These are phyloP conservation scores for Gadopsis marmoratus DNA, from an alignment of 2,797 vertebrate genomes.

Conservation along the genomic window DNA sequence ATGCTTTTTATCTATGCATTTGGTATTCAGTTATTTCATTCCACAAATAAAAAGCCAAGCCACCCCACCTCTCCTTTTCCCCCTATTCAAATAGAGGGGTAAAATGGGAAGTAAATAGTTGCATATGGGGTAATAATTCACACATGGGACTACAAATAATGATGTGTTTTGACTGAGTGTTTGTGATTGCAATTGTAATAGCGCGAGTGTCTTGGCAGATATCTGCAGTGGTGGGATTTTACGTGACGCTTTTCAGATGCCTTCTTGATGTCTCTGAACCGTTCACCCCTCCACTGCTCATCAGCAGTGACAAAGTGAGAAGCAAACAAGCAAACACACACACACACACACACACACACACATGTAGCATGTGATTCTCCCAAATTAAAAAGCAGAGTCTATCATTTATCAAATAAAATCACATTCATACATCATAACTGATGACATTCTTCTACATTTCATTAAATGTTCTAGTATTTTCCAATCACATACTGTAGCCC, in stretches of 20 bases:
- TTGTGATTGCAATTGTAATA: conserved; percentile 74
- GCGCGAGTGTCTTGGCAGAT: conserved; percentile 63
- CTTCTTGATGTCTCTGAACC: conserved; percentile 72
- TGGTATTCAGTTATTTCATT: conserved; percentile 79
- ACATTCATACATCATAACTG: conserved; percentile 38
- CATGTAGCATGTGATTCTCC: conserved; percentile 40
- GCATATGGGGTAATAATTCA: conserved; percentile 75
- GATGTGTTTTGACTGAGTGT: conserved; percentile 80
- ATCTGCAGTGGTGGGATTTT: conserved; percentile 62
- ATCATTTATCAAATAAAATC: conserved; percentile 64
- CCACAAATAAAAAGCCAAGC: conserved; percentile 71
- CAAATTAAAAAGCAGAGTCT: conserved; percentile 51
- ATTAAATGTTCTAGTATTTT: conserved; percentile 24
- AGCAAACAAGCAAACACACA: conserved; percentile 58
- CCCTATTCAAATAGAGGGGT: conserved; percentile 64
- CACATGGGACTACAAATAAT: conserved; percentile 72
- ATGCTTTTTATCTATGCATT: conserved; percentile 83
- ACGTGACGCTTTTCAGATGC: conserved; percentile 71
- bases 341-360: conserved; percentile 32
- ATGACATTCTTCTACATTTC: conserved; percentile 39
- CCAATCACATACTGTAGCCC: not conserved
- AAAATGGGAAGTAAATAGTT: conserved; percentile 75
- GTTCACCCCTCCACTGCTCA: conserved; percentile 65
- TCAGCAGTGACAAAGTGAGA: conserved; percentile 76
- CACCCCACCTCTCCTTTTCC: conserved; percentile 58